These are phyloP conservation scores for Liposcelis brunnea DNA, from an alignment of 2,888 invertebrate genomes.

Conservation along the genomic window DNA sequence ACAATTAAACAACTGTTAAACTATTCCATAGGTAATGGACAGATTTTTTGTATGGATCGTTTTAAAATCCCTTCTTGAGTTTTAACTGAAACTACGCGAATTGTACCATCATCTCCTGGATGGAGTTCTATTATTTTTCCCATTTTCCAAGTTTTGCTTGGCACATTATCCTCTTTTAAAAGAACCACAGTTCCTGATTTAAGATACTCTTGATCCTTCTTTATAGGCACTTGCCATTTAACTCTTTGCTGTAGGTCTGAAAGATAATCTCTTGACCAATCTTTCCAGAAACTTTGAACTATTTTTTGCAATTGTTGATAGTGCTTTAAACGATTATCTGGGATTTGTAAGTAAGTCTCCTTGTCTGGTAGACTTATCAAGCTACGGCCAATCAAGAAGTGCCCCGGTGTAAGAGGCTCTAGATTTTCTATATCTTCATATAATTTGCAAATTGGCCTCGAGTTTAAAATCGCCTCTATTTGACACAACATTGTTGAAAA, in stretches of 20 bases:
- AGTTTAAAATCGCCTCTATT: slow-evolving; percentile 22
- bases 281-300: slow-evolving; percentile 10
- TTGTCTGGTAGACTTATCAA: slow-evolving; percentile 13
- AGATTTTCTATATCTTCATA: slow-evolving; percentile 14
- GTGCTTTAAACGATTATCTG: neutral
- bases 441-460: slow-evolving; percentile 18
- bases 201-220: too few relatives aligned
- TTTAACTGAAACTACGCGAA: slow-evolving; percentile 1
- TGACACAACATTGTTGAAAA: slow-evolving; percentile 20
- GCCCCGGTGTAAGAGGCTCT: slow-evolving; percentile 17
- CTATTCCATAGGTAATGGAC: too few relatives aligned
- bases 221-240: neutral
- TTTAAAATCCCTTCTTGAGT: too few relatives aligned
- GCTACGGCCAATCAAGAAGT: slow-evolving; percentile 16
- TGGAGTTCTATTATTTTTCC: neutral
- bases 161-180: neutral
- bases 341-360: neutral
- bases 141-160: neutral
- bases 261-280: slow-evolving; percentile 12
- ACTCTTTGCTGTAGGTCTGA: neutral
- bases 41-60: too few relatives aligned
- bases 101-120: slow-evolving; percentile 14
- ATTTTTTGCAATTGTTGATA: slow-evolving; percentile 7
- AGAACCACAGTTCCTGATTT: neutral
- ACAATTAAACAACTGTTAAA: too few relatives aligned